A percentile compares a stretch with the other conserved stretches of the same genome.
phyloP scores from a whole-genome alignment of 2,888 invertebrate species.

The Hoplodrina ambigua region DNA sequence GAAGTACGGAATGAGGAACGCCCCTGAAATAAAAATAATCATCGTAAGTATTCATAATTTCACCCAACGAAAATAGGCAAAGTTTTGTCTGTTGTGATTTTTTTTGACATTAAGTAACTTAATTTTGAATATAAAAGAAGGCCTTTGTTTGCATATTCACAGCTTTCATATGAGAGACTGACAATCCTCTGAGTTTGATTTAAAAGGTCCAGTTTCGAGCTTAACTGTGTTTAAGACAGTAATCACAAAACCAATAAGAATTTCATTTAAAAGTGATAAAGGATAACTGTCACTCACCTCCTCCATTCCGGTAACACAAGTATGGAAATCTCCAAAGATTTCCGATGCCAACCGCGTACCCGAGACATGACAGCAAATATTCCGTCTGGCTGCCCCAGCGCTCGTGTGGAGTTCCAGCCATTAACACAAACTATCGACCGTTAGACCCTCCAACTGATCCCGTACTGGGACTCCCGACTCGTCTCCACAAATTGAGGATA shows the following conservation, averaged over 20 bases:
- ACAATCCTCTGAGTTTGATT: not conserved
- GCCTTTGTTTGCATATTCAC: too few relatives aligned
- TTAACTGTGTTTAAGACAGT: not conserved
- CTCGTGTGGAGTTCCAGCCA: slow-evolving; percentile 87
- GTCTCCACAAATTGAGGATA: slow-evolving; percentile 74
- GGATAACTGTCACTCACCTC: slow-evolving; percentile 89
- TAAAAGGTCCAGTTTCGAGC: not conserved
- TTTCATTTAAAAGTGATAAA: not conserved
- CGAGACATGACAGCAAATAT: slow-evolving; percentile 95
- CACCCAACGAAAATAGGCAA: not conserved
- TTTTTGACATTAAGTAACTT: not conserved
- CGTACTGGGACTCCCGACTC: slow-evolving; percentile 53
- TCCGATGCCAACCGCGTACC: slow-evolving; percentile 96
- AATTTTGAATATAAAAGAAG: not conserved
- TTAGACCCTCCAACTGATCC: slow-evolving; percentile 63
- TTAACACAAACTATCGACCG: slow-evolving; percentile 66
- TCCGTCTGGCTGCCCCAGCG: slow-evolving; percentile 94
- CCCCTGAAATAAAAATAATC: slow-evolving; percentile 90
- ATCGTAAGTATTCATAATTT: slow-evolving; percentile 1
- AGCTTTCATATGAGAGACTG: not conserved
- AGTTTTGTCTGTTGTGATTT: not conserved
- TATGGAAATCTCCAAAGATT: slow-evolving; percentile 97
- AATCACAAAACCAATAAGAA: not conserved
- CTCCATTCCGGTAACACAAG: slow-evolving; percentile 96
- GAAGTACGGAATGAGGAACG: slow-evolving; percentile 96